These are phyloP conservation scores for Pyrocoelia pectoralis DNA, from an alignment of 2,888 invertebrate species.

Conservation along the genomic window DNA sequence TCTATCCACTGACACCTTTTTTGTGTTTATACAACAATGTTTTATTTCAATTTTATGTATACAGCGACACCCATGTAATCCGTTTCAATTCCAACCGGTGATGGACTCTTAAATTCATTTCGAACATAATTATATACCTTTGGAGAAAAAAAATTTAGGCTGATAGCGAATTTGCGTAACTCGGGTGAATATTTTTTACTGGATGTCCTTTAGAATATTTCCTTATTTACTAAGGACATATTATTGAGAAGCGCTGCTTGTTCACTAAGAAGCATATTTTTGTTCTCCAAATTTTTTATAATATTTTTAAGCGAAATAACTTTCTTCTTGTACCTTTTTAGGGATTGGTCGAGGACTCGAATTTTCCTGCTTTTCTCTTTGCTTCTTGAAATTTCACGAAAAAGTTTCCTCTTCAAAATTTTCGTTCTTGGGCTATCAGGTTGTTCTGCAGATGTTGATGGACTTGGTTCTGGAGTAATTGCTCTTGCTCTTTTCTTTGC, in stretches of 20 bases:
- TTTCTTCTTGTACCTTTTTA: slow-evolving; percentile 2
- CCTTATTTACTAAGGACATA: background rate
- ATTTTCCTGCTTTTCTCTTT: background rate
- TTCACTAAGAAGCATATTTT: background rate
- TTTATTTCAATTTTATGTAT: no score
- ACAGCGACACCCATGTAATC: no score
- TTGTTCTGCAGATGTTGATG: background rate
- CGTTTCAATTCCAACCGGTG: no score
- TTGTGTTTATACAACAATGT: no score
- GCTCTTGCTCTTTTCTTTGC: background rate
- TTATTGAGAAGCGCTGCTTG: background rate
- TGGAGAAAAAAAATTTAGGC: background rate
- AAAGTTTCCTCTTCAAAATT: background rate
- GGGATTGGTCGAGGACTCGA: background rate
- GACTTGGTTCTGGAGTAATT: background rate
- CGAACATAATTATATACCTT: slow-evolving; percentile 1
- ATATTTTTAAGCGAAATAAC: background rate
- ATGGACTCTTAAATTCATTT: no score
- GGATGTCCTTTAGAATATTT: background rate
- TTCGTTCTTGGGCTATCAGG: background rate
- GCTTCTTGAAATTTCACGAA: background rate
- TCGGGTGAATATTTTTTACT: background rate
- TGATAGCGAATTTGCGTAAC: background rate
- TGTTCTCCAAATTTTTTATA: background rate
- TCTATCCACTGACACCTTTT: no score